phyloP scores from a whole-genome alignment of 2,113 vertebrate species.

The Enhydra lutris region DNA sequence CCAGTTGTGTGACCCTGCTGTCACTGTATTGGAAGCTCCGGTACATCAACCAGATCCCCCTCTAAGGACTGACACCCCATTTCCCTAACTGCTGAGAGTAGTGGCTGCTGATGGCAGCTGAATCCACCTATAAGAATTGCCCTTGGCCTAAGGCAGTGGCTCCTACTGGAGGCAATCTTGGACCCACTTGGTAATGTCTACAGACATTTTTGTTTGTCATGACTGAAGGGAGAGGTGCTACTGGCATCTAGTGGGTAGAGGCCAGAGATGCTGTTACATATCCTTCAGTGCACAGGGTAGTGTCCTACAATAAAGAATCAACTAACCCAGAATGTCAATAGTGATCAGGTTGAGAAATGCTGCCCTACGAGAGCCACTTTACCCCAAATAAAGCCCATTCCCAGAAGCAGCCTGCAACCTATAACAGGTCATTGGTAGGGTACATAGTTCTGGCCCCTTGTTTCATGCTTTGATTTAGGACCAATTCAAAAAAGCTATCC shows the following conservation, averaged over 20 bases:
- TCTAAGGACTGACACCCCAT: background rate
- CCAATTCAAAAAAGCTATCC: background rate
- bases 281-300: background rate
- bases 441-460: background rate
- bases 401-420: background rate
- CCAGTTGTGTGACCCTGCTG: background rate
- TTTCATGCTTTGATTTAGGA: conserved; percentile 7
- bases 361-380: background rate
- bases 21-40: background rate
- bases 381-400: background rate
- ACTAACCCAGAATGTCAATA: background rate
- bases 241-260: background rate
- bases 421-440: background rate
- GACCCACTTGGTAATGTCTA: background rate
- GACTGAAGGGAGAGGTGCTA: background rate
- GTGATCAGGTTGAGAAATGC: background rate
- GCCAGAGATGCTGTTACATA: background rate
- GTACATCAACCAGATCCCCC: background rate
- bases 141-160: background rate
- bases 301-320: background rate
- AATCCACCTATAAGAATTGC: background rate
- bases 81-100: background rate
- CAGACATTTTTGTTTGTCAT: background rate
- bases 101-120: background rate
- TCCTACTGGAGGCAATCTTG: background rate